These are phyloP conservation scores for Onychostruthus taczanowskii DNA, from an alignment of 2,113 vertebrate genomes.

Conservation along the genomic window DNA sequence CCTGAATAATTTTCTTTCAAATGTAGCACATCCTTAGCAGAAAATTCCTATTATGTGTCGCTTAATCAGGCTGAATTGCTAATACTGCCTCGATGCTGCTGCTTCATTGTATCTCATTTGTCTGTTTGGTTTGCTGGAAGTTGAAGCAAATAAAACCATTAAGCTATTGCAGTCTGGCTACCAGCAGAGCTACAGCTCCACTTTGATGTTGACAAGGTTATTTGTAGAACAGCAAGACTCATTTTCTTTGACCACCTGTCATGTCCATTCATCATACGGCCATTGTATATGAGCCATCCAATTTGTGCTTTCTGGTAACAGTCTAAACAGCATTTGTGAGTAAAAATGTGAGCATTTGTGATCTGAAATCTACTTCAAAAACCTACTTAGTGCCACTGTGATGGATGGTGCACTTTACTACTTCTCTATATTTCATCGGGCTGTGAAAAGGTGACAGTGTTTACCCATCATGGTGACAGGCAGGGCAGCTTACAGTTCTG, in stretches of 20 bases:
- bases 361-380: constrained; percentile 79
- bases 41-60: not conserved
- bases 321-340: constrained; percentile 81
- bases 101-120: constrained; percentile 46
- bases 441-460: constrained; percentile 73
- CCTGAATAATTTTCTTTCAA: constrained; percentile 37
- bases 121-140: constrained; percentile 28
- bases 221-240: constrained; percentile 63
- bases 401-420: constrained; percentile 79
- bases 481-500: constrained; percentile 65
- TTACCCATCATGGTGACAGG: constrained; percentile 66
- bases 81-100: not conserved
- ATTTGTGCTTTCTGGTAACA: constrained; percentile 76
- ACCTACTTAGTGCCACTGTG: constrained; percentile 81
- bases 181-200: constrained; percentile 35
- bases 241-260: constrained; percentile 79
- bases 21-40: not conserved
- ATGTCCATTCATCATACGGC: constrained; percentile 84
- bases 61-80: constrained; percentile 35
- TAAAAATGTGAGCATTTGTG: constrained; percentile 37
- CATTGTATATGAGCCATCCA: constrained; percentile 72
- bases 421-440: constrained; percentile 72
- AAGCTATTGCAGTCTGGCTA: constrained; percentile 53
- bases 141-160: constrained; percentile 52
- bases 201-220: constrained; percentile 69